Evolutionary conservation across 2,113 vertebrate genomes (phyloP).

Genomic region (Calonectris borealis): DNA sequence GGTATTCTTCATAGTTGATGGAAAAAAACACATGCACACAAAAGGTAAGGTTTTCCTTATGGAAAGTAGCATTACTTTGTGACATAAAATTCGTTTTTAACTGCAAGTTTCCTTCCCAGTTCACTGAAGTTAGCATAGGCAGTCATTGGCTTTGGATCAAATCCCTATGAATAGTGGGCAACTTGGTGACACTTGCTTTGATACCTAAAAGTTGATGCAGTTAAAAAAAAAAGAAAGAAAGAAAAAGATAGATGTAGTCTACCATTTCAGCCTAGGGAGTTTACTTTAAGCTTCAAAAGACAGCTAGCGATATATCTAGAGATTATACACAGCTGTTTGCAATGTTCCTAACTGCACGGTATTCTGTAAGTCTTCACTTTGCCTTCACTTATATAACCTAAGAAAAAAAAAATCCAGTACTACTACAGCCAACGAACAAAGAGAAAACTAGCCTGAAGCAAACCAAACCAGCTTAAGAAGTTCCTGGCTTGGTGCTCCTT

Average conservation of each 20-base stretch:
- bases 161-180: neutral
- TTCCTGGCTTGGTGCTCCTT: neutral
- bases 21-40: neutral
- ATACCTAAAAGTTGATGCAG: neutral
- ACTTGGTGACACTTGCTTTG: fast-evolving
- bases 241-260: neutral
- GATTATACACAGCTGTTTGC: neutral
- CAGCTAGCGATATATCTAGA: neutral
- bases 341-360: neutral
- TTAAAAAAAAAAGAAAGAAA: neutral
- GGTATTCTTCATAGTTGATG: neutral
- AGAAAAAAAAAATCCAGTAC: neutral
- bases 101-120: neutral
- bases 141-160: neutral
- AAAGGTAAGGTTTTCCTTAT: neutral
- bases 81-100: neutral
- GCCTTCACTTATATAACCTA: neutral
- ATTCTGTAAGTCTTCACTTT: neutral
- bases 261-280: neutral
- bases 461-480: neutral
- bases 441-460: neutral
- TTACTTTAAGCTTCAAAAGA: neutral
- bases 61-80: neutral
- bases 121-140: neutral
- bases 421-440: neutral